A percentile compares a stretch with the other conserved stretches of the same genome.
Evolutionary conservation across 1,140 invertebrate genomes (phyloP).

Genomic region (Hydropsyche tenuis): DNA sequence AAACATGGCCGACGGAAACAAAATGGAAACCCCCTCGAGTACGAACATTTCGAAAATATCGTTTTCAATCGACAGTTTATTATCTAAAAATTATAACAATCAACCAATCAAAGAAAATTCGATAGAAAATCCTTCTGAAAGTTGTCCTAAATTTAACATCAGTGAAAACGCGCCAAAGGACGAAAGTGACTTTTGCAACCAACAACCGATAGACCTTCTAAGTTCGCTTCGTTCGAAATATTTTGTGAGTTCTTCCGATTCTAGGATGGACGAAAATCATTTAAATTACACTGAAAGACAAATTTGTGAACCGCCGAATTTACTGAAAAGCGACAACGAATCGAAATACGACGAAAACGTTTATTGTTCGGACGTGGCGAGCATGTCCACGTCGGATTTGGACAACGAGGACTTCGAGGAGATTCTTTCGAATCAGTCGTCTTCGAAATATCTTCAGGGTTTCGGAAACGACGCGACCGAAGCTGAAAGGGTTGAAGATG

Average conservation of each 20-base stretch:
- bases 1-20: slow-evolving; percentile 15
- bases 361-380: slow-evolving; percentile 19
- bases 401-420: slow-evolving; percentile 36
- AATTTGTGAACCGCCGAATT: not conserved
- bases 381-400: slow-evolving; percentile 25
- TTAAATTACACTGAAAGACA: not conserved
- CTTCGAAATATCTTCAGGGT: not conserved
- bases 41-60: slow-evolving; percentile 26
- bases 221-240: slow-evolving; percentile 10
- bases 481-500: slow-evolving; percentile 12
- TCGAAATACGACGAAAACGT: not conserved
- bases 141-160: no score
- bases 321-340: not conserved
- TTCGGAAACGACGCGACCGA: slow-evolving; percentile 18
- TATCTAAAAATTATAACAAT: slow-evolving; percentile 19
- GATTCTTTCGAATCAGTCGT: slow-evolving; percentile 9
- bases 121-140: no score
- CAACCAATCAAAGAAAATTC: not conserved
- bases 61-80: slow-evolving; percentile 28
- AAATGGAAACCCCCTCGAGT: not conserved
- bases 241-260: not conserved
- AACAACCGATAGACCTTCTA: slow-evolving; percentile 8
- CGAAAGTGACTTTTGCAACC: not conserved
- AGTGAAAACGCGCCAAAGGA: not conserved
- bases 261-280: not conserved